Percentiles rank a stretch among this genome's conserved stretches.
phyloP scores from a whole-genome alignment of 2,797 vertebrate species.

The Pitangus sulphuratus region DNA sequence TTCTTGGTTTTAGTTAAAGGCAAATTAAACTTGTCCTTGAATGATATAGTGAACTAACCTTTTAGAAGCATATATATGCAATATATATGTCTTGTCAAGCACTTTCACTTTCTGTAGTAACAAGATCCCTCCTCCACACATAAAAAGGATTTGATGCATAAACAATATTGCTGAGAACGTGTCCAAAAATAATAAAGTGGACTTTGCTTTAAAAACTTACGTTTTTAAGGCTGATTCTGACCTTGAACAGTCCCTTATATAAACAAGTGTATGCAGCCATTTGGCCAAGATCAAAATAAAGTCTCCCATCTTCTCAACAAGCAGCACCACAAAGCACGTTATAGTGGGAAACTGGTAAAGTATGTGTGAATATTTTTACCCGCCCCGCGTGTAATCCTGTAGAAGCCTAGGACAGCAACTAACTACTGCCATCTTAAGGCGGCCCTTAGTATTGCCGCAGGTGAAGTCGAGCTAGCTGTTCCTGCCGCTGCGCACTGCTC shows the following conservation, averaged over 20 bases:
- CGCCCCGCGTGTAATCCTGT: fast-evolving
- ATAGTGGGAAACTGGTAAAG: background rate
- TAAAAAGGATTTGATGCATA: background rate
- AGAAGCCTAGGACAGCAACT: background rate
- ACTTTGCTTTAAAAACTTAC: background rate
- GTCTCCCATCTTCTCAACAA: background rate
- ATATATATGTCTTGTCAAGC: background rate
- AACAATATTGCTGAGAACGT: background rate
- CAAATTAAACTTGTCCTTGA: background rate
- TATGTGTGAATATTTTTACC: background rate
- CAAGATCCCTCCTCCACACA: background rate
- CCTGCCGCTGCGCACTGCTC: background rate
- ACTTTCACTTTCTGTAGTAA: background rate
- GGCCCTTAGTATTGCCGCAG: background rate
- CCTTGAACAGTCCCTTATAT: background rate
- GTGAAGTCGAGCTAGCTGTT: fast-evolving
- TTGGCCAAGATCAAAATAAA: background rate
- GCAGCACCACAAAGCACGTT: background rate
- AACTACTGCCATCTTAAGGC: constrained; percentile 69
- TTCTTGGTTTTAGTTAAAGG: background rate
- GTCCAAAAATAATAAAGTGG: background rate
- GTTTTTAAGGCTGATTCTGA: background rate
- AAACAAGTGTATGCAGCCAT: background rate
- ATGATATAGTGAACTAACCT: background rate
- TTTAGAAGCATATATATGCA: background rate